Evolutionary conservation across 2,888 invertebrate species (phyloP).

Genomic region (Drosophila nigricruria): DNA sequence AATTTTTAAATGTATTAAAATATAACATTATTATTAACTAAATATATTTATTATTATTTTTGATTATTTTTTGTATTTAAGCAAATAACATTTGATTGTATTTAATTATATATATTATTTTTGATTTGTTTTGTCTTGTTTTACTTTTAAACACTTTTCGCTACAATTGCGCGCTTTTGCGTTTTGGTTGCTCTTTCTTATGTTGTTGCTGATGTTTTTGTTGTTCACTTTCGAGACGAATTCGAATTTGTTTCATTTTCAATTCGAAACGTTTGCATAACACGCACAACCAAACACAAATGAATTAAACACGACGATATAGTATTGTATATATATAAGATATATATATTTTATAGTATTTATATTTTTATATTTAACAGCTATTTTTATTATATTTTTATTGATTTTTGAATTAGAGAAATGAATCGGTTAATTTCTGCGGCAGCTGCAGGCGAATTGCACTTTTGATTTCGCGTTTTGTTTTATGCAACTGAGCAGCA

Average conservation of each 20-base stretch:
- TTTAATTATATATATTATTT: neutral
- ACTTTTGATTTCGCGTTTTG: conserved; percentile 51
- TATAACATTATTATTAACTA: neutral
- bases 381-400: conserved; percentile 30
- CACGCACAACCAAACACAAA: conserved; percentile 66
- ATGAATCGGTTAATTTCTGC: conserved; percentile 10
- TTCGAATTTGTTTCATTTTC: conserved; percentile 47
- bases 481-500: conserved; percentile 74
- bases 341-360: conserved; percentile 13
- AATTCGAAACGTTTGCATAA: conserved; percentile 71
- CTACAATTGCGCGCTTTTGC: conserved; percentile 36
- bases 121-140: conserved; percentile 11
- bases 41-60: too few relatives aligned
- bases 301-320: conserved; percentile 14
- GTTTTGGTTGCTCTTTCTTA: conserved; percentile 6
- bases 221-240: conserved; percentile 45
- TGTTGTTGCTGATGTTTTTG: conserved; percentile 19
- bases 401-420: conserved; percentile 22
- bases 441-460: conserved; percentile 45
- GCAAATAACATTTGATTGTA: neutral
- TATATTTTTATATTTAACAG: conserved; percentile 6
- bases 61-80: neutral
- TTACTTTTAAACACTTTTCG: conserved; percentile 31
- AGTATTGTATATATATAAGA: neutral
- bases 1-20: neutral